Evolutionary conservation across 2,888 invertebrate genomes (phyloP).

Genomic region (Zaprionus obscuricornis): DNA sequence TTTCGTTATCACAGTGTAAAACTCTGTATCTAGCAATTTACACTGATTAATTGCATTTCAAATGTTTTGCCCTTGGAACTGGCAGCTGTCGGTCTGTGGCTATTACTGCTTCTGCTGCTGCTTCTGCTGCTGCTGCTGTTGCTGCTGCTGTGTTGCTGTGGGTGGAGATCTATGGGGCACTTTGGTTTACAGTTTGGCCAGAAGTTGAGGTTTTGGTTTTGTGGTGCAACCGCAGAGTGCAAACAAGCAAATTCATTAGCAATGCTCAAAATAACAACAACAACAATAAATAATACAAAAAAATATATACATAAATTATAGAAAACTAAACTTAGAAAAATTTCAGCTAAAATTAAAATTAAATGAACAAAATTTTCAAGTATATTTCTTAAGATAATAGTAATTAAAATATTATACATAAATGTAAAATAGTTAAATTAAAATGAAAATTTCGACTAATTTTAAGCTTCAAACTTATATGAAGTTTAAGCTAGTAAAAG

Average conservation of each 20-base stretch:
- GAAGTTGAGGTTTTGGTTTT: conserved; percentile 8
- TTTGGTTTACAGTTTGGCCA: conserved; percentile 7
- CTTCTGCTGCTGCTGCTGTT: no score
- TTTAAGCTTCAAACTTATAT: no score
- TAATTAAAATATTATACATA: no score
- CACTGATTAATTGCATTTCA: conserved; percentile 74
- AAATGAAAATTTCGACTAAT: no score
- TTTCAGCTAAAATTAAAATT: no score
- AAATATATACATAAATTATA: conserved; percentile 28
- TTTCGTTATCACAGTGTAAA: conserved; percentile 45
- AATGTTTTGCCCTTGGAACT: conserved; percentile 52
- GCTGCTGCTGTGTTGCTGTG: no score
- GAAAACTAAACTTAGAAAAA: neutral
- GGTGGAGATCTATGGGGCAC: neutral
- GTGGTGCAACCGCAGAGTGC: conserved; percentile 37
- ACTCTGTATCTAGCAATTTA: conserved; percentile 49
- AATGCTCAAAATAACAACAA: conserved; percentile 34
- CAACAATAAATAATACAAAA: conserved; percentile 13
- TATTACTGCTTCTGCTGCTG: no score
- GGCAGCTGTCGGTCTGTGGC: conserved; percentile 13
- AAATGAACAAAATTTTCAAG: no score
- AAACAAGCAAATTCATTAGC: conserved; percentile 70
- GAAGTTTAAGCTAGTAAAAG: no score
- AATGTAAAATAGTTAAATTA: conserved; percentile 18
- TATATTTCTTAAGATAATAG: no score